phyloP scores from a whole-genome alignment of 2,113 vertebrate species.

The Proteles cristata region DNA sequence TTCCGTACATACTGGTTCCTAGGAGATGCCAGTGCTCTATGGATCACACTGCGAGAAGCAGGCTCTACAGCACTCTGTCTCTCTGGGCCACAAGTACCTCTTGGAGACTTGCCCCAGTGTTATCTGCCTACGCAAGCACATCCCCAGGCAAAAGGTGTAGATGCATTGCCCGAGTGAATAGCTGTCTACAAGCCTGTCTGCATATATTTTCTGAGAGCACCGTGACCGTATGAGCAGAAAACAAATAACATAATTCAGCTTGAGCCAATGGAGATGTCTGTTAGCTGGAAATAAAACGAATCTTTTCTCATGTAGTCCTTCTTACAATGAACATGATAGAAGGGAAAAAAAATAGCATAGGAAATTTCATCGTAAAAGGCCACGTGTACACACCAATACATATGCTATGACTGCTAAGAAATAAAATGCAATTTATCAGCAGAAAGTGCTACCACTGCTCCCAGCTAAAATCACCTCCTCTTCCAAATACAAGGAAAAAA shows the following conservation, averaged over 20 bases:
- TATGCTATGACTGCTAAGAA: slow-evolving; percentile 25
- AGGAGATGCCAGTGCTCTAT: neutral
- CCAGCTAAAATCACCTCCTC: slow-evolving; percentile 97
- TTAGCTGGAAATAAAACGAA: neutral
- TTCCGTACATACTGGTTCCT: neutral
- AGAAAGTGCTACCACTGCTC: slow-evolving; percentile 93
- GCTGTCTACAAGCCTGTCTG: neutral
- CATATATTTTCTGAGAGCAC: neutral
- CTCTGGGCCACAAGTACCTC: neutral
- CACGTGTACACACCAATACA: neutral
- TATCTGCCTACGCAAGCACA: neutral
- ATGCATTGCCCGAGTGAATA: neutral
- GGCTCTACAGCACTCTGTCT: neutral
- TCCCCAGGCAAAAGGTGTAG: neutral
- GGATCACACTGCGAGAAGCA: neutral
- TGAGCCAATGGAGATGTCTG: slow-evolving; percentile 42
- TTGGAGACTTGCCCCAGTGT: neutral
- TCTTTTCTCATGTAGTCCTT: neutral
- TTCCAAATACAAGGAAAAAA: slow-evolving; percentile 96
- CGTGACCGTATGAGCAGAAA: neutral
- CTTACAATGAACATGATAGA: slow-evolving; percentile 68
- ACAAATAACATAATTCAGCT: neutral
- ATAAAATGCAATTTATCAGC: slow-evolving; percentile 37
- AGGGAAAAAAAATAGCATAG: slow-evolving; percentile 29
- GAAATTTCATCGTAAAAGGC: slow-evolving; percentile 35